Evolutionary conservation across 1,140 invertebrate genomes (phyloP), one percentile per base, ranked within the genome.

Genomic region (Lerema accius): DNA sequence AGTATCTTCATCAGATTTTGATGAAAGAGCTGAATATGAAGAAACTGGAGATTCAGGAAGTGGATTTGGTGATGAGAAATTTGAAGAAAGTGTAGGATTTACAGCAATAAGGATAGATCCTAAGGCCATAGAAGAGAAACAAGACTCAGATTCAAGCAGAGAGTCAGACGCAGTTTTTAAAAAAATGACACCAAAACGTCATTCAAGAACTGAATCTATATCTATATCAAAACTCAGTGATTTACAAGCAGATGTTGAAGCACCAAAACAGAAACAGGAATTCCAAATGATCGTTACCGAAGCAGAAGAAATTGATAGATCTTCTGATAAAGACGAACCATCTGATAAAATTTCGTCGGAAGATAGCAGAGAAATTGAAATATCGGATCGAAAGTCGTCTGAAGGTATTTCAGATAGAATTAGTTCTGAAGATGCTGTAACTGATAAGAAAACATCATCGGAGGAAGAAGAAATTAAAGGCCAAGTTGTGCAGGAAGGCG

Each of bases 291-390:
- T 91, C 67, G 86, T 92, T 0, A 92, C 91, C 13, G 89, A 92
- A 82, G 91, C 91, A 9, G 85, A 87, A 66, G 91, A 92, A 67
- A 62, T 84, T 32, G 86, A 85, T 28, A 77, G 58, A 37, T 85
- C 89, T 9, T 89, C 81, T 66, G 90, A 91, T 6, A 86, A 84
- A 73, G 89, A 91, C 64, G 91, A 92, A 69, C 49, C 73, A 6
- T 92, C 89, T 1, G 91, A 92, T 69, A 92, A 91, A 81, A 91
- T 92, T 63, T 92, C 91, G 23, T 92, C 91, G n/a, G 91, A 92
- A 76, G 88, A 84, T 69, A 92, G 91, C 61, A 74, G 89, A 51
- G 91, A 92, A 73, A 82, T 92, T 19, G 91, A 92, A 80, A 88
- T 92, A 37, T 92, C 91, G 14, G 91, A 92, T 16, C 71, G 86